Base-by-base conservation (phyloP, 1,140 invertebrate species). In the Sycobia sp. region DNA sequence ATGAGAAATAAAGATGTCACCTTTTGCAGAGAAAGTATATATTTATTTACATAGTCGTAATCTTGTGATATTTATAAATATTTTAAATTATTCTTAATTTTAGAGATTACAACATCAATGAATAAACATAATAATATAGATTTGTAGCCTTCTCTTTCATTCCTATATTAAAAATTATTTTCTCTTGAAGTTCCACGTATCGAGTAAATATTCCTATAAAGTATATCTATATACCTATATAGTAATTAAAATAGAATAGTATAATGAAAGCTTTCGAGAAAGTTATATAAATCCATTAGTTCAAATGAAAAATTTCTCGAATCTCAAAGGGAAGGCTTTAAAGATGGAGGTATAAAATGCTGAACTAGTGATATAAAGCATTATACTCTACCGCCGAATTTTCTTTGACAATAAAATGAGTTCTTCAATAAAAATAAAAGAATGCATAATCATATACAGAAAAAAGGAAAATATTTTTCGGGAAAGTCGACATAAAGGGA, bases 21-120 rank as follows among this genome's bases (percentile, higher is more conserved):
- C 1, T 56, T 34, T 44, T 58, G 27, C 54, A 63, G 62, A 64
- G 54, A 64, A 64, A 58, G 54, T 47, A 64, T 27, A 58, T 29
- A 58, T 64, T 64, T 64, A 64, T 64, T 64, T 64, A 64, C 62
- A 64, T 44, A 44, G 44, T 27, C 23, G 53, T 39, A 55, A 62
- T 56, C 25, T 49, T 62, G 32, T 32, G 18, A 47, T 16, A 34
- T 47, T 62, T 11, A 62, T 41, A 49, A 62, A 56, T n/a, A 56
- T 32, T 39, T 36, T 2, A 47, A 46, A 55, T 49, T 22, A 50
- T 29, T 55, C 18, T 38, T 20, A 36, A 49, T 29, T 0, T 25
- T 41, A 11, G 41, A 10, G 8, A 62, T 55, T 61, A 61, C 58
- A 51, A 41, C 49, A 61, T 53, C 38, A 44, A 53, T 61, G n/a